Evolutionary conservation across 2,888 invertebrate genomes (phyloP), one percentile per base, ranked within the genome.

Genomic region (Oxycera nigricornis): DNA sequence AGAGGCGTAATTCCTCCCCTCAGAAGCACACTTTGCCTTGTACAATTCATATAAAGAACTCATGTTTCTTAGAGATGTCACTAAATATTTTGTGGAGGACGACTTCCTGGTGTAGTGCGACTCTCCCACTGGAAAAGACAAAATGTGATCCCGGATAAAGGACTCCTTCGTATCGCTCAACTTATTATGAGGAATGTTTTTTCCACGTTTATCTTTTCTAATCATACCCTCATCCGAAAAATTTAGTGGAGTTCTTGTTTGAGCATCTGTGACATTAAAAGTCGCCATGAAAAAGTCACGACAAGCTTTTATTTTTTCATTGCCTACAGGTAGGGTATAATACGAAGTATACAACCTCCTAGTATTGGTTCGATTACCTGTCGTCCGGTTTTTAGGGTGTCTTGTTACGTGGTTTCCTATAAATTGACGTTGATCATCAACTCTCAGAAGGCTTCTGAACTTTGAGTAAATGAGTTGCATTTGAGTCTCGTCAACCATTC

Each of bases 91-190:
- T 17, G 50, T n/a, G n/a, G 50, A 50, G 50, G 50, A 50, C 50
- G 50, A 50, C n/a, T 50, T 50, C 20, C 6, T 50, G 50, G 50
- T 50, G 50, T 50, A 50, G 14, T 50, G 50, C 20, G 50, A 50
- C 20, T 39, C 11, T 11, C 6, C 39, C 6, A 11, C 11, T 9
- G 39, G 39, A 39, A 39, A 39, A 39, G 11, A 50, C 50, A 50
- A 50, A n/a, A 50, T 50, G 50, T 50, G 50, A 50, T 50, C 14
- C n/a, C 50, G 20, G 50, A 50, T 50, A 50, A n/a, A 50, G 50
- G n/a, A 11, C 14, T 50, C 50, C n/a, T 50, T 17, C 50, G n/a
- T 50, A 50, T 50, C 50, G 50, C 50, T 50, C 50, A 50, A 50
- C 50, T 50, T 50, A 50, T 50, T 39, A 39, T 39, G 39, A 39